Base-by-base conservation (phyloP, 92 coral and sea anemone genomes). In the Desmophyllum pertusum region DNA sequence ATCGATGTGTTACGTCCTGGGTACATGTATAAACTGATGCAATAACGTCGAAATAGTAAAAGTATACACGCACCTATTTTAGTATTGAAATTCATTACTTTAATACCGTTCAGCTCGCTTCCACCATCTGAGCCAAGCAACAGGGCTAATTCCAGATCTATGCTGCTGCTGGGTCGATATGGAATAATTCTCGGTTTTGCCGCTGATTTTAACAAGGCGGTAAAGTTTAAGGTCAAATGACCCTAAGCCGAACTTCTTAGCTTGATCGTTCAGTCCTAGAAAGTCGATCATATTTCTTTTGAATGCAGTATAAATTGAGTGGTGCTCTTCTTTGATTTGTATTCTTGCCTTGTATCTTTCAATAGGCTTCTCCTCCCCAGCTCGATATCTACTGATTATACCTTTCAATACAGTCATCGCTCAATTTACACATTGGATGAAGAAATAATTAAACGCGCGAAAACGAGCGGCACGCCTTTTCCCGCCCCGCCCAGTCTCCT, bases 91-190 rank as follows among this genome's bases (percentile, higher is more conserved):
- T n/a, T n/a, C n/a, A n/a, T n/a, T n/a, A n/a, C n/a, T n/a, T n/a
- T n/a, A n/a, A n/a, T 77, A 85, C 88, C 81, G 78, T 77, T 85
- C 48, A 77, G 55, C 78, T 85, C 83, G 53, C 78, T 85, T 38
- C 70, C 78, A 37, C 76, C 52, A 62, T 74, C 81, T 31, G 65
- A 27, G 70, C 21, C 88, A 35, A 84, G 53, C 55, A 84, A 61
- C 46, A 59, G n/a, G 74, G 88, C 83, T 43, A 84, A 45, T 66
- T 84, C 88, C 83, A 76, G 70, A 36, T 59, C 87, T 17, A 57
- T n/a, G 25, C 75, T 84, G 77, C 68, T 46, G 75, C 64, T 84
- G 80, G 37, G 88, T 84, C 36, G 64, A 55, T 43, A 84, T 62
- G 25, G 51, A n/a, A 41, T 75, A 45, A 70, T 84, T 75, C 42